A percentile compares a stretch with the other conserved stretches of the same genome.
These are phyloP conservation scores for Pachyseris speciosa DNA, from an alignment of 64 coral and sea anemone genomes.

Conservation along the genomic window DNA sequence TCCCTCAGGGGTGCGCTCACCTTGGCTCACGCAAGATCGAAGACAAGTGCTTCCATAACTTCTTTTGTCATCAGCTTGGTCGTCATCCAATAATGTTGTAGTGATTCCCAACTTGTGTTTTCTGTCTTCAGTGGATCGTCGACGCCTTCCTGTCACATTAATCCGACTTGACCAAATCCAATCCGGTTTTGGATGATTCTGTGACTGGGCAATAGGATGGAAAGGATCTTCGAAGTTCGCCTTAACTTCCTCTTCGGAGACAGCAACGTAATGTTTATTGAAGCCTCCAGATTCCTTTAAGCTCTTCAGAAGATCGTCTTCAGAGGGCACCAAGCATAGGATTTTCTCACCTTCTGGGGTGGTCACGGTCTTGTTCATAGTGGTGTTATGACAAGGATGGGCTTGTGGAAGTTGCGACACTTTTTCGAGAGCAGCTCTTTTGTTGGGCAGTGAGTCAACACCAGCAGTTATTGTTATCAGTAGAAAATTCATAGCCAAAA, in stretches of 20 bases:
- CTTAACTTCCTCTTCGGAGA: conserved; percentile 15
- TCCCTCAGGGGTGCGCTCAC: not conserved
- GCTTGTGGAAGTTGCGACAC: not conserved
- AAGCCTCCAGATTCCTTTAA: conserved; percentile 42
- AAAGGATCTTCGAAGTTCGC: conserved; percentile 38
- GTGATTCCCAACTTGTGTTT: not conserved
- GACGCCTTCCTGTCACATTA: not conserved
- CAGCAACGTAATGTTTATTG: conserved; percentile 52
- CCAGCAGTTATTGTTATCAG: not conserved
- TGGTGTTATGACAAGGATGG: conserved; percentile 30
- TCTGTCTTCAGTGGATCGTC: not conserved
- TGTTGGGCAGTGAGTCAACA: not conserved
- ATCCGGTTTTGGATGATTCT: not conserved
- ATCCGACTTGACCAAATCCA: not conserved
- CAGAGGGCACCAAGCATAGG: conserved; percentile 38
- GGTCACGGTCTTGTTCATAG: not conserved
- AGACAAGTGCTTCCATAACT: not conserved
- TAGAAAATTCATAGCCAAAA: not conserved
- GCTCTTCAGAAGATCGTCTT: conserved; percentile 1
- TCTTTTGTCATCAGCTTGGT: not conserved
- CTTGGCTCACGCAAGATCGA: not conserved
- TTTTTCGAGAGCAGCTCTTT: not conserved
- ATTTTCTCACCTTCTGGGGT: conserved; percentile 24
- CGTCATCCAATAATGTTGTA: not conserved
- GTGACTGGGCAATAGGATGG: not conserved